A percentile compares a stretch with the other conserved stretches of the same genome.
phyloP scores from a whole-genome alignment of 2,888 invertebrate species.

The Glyphotaelius pellucidus region DNA sequence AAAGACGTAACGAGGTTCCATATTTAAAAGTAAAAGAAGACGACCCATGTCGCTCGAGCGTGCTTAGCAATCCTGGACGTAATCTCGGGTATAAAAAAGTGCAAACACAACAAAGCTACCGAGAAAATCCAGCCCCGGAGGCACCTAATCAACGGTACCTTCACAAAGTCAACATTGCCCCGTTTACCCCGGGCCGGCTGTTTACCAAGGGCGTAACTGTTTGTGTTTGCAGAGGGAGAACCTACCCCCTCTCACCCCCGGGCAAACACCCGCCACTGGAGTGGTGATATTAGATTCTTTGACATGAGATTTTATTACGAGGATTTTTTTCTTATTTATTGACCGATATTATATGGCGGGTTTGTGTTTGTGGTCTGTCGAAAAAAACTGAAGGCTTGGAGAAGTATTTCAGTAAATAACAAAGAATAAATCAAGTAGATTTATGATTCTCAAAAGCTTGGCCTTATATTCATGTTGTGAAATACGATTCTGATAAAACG shows the following conservation, averaged over 20 bases:
- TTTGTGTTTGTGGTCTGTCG: background rate
- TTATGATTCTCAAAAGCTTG: background rate
- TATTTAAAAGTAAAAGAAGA: background rate
- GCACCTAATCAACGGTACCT: conserved; percentile 49
- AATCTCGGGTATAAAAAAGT: conserved; percentile 28
- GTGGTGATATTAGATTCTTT: conserved; percentile 51
- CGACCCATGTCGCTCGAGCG: background rate
- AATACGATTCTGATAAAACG: background rate
- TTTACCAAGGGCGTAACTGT: conserved; percentile 62
- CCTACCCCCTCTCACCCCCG: conserved; percentile 4
- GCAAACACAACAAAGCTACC: conserved; percentile 43
- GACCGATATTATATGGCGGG: conserved; percentile 41
- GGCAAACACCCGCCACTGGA: conserved; percentile 36
- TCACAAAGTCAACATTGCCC: conserved; percentile 48
- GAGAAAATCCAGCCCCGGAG: conserved; percentile 32
- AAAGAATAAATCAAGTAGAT: conserved; percentile 5
- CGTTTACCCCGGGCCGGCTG: conserved; percentile 50
- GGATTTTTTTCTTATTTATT: conserved; percentile 49
- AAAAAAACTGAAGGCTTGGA: background rate
- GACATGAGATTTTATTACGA: conserved; percentile 50
- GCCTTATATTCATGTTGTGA: background rate
- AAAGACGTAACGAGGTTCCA: background rate
- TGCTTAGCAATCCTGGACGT: conserved; percentile 15
- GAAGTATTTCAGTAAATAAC: conserved; percentile 9
- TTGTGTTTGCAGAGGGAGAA: conserved; percentile 55